Base-by-base conservation (phyloP, 2,888 invertebrate genomes). In the Heliconius hortense region DNA sequence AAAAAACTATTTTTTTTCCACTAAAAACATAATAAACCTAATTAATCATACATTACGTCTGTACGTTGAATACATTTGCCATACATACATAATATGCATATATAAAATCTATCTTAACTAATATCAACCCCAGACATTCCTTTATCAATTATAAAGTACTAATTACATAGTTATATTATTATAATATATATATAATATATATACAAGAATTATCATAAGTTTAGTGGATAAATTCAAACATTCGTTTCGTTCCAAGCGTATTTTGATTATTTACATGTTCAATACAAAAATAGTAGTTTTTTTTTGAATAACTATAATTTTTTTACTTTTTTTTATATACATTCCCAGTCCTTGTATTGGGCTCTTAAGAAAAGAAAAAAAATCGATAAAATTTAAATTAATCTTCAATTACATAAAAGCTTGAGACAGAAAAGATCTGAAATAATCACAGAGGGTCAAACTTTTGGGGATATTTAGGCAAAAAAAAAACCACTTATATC, bases 211-310 rank as follows among this genome's bases (percentile, higher is more conserved):
- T 31, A n/a, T 69, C 15, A 56, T 69, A 31, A 28, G 24, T 69
- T 56, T 56, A 48, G 35, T 56, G 35, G 56, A 69, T 69, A 69
- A 69, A 56, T 69, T 69, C 69, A 69, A 62, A 53, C 62, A 69
- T 74, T 74, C 69, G 63, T 74, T 74, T 74, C 15, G n/a, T 59
- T 75, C 53, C 53, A 75, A 75, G 70, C 75, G 70, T 75, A 75
- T 71, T 74, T 59, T 60, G 26, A 59, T 26, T 60, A 59, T 60
- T 60, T 59, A 68, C 53, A 75, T 53, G 67, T 72, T 66, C 21
- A 59, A 77, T 78, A 78, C 74, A 78, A 78, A 78, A 78, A 78
- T 78, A 78, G 71, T 77, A 53, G 64, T 70, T 73, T 73, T 70
- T 73, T 73, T 73, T 66, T 75, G 62, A 62, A 73, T 75, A 67